Evolutionary conservation across 2,113 vertebrate genomes (phyloP).

Genomic region (Nannospalax galili): DNA sequence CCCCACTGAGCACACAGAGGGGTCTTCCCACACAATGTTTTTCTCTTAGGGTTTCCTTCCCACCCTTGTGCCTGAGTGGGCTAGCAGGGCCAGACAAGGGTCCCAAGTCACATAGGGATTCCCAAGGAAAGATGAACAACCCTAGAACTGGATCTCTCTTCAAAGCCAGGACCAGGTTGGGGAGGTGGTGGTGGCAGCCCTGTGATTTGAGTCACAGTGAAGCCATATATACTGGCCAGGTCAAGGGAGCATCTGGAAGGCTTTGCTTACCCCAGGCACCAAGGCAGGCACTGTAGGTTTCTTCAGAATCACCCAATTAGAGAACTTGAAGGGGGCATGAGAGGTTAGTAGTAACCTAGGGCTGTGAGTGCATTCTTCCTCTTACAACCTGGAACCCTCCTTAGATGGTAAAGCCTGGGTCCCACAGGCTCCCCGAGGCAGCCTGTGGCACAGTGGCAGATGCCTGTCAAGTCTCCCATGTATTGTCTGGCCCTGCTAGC

Average conservation of each 20-base stretch:
- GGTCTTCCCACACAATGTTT: background rate
- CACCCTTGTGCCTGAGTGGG: background rate
- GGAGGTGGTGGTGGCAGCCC: rapidly evolving
- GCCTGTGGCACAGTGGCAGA: too few species aligned
- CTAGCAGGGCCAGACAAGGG: too few species aligned
- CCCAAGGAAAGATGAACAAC: background rate
- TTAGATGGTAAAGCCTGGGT: background rate
- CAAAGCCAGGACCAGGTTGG: background rate
- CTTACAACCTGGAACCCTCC: background rate
- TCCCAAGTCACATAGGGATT: too few species aligned
- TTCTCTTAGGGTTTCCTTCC: background rate
- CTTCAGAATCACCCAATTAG: background rate
- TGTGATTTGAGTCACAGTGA: background rate
- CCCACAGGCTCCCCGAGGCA: too few species aligned
- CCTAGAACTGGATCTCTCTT: background rate
- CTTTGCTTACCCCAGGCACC: background rate
- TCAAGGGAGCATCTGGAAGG: background rate
- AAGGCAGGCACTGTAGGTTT: background rate
- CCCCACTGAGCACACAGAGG: background rate
- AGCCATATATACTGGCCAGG: background rate
- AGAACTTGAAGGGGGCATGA: background rate
- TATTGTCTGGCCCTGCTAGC: too few species aligned
- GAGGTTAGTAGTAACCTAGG: too few species aligned
- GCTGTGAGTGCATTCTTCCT: background rate
- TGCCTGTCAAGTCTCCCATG: too few species aligned